These are phyloP conservation scores for Bambusicola thoracicus DNA, from an alignment of 2,113 vertebrate species.

Conservation along the genomic window DNA sequence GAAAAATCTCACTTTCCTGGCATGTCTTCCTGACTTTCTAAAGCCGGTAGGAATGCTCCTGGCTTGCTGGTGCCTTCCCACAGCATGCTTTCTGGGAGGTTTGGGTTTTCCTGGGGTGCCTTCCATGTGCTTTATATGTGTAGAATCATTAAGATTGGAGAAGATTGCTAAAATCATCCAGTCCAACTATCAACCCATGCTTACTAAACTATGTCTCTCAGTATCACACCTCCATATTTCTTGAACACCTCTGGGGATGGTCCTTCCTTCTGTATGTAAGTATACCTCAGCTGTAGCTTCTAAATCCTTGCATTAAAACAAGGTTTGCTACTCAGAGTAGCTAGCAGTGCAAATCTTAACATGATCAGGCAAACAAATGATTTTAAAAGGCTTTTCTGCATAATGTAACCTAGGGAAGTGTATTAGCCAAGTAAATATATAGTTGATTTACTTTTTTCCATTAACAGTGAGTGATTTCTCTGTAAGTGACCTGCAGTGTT, in stretches of 20 bases:
- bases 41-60: neutral
- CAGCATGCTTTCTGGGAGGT: neutral
- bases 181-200: too few relatives aligned
- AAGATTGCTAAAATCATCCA: too few relatives aligned
- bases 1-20: neutral
- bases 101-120: neutral
- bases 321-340: neutral
- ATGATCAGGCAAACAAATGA: constrained; percentile 38
- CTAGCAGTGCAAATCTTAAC: neutral
- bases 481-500: neutral
- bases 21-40: neutral
- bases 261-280: neutral
- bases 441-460: constrained; percentile 43
- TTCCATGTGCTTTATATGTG: neutral
- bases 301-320: constrained; percentile 4
- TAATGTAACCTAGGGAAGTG: constrained; percentile 25
- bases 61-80: neutral
- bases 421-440: constrained; percentile 22
- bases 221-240: too few relatives aligned
- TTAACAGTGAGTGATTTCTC: constrained; percentile 48
- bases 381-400: constrained; percentile 50
- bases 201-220: too few relatives aligned
- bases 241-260: too few relatives aligned
- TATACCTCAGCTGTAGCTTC: neutral
- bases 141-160: neutral